These are phyloP conservation scores for Hypanus sabinus DNA, from an alignment of 2,113 vertebrate genomes.

Conservation along the genomic window DNA sequence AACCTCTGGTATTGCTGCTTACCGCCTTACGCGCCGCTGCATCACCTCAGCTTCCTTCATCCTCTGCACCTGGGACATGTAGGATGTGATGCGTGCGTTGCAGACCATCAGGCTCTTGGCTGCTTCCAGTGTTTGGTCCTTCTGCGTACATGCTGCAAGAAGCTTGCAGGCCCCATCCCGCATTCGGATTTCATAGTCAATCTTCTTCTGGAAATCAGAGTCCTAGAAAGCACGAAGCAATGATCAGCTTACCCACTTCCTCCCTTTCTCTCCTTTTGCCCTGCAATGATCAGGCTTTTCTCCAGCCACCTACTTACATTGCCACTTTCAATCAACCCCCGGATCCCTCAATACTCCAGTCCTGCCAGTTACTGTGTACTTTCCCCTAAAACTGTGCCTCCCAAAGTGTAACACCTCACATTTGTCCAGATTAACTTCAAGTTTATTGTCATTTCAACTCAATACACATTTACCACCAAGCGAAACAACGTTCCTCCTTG, in stretches of 20 bases:
- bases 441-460: too few relatives aligned
- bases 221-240: slow-evolving; percentile 60
- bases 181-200: slow-evolving; percentile 89
- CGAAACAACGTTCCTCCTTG: too few relatives aligned
- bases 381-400: too few relatives aligned
- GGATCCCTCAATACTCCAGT: too few relatives aligned
- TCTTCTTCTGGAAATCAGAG: slow-evolving; percentile 83
- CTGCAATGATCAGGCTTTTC: too few relatives aligned
- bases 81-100: slow-evolving; percentile 79
- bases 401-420: too few relatives aligned
- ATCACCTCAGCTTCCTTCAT: slow-evolving; percentile 85
- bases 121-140: slow-evolving; percentile 79
- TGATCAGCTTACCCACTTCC: neutral
- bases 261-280: too few relatives aligned
- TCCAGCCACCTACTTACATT: too few relatives aligned
- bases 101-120: slow-evolving; percentile 82
- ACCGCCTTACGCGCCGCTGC: slow-evolving; percentile 68
- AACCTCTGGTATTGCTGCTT: slow-evolving; percentile 38
- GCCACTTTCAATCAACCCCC: too few relatives aligned
- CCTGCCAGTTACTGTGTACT: too few relatives aligned
- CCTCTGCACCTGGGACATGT: slow-evolving; percentile 85
- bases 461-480: too few relatives aligned
- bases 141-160: slow-evolving; percentile 78
- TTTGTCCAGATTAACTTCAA: too few relatives aligned
- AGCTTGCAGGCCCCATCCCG: slow-evolving; percentile 84